Percentiles rank a stretch among this genome's conserved stretches.
phyloP scores from a whole-genome alignment of 2,888 invertebrate species.

The Lamproptera curius region DNA sequence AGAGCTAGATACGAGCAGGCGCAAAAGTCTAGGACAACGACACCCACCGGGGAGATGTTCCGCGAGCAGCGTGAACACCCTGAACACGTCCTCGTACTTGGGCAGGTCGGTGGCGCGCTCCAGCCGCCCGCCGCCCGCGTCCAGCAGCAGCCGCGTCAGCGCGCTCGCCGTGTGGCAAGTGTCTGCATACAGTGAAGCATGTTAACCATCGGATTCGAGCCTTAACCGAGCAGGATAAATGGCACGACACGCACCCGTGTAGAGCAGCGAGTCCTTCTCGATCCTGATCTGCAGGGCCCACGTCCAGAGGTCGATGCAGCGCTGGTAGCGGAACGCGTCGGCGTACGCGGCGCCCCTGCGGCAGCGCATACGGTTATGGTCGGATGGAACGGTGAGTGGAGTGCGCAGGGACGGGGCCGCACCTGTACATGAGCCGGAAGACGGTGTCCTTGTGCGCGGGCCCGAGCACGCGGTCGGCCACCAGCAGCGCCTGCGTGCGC shows the following conservation, averaged over 20 bases:
- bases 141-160: conserved; percentile 89
- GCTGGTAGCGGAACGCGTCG: conserved; percentile 85
- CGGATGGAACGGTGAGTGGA: no score
- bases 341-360: conserved; percentile 84
- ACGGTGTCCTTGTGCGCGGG: conserved; percentile 92
- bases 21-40: no score
- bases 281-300: conserved; percentile 89
- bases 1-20: no score
- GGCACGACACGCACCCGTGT: conserved; percentile 36
- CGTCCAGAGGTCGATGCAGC: conserved; percentile 92
- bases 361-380: neutral
- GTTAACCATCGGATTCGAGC: no score
- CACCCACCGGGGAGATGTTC: conserved; percentile 71
- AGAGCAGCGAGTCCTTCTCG: conserved; percentile 85
- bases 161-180: conserved; percentile 93
- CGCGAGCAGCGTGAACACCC: conserved; percentile 83
- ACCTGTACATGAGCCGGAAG: conserved; percentile 85
- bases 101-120: conserved; percentile 65
- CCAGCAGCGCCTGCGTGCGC: conserved; percentile 91
- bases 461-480: conserved; percentile 92
- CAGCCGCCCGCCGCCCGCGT: conserved; percentile 80
- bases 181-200: conserved; percentile 78
- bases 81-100: conserved; percentile 83
- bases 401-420: conserved; percentile 21
- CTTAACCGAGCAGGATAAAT: neutral